Evolutionary conservation across 2,113 vertebrate species (phyloP), one percentile per base, ranked within the genome.

Genomic region (Rhynchopsitta pachyrhyncha): DNA sequence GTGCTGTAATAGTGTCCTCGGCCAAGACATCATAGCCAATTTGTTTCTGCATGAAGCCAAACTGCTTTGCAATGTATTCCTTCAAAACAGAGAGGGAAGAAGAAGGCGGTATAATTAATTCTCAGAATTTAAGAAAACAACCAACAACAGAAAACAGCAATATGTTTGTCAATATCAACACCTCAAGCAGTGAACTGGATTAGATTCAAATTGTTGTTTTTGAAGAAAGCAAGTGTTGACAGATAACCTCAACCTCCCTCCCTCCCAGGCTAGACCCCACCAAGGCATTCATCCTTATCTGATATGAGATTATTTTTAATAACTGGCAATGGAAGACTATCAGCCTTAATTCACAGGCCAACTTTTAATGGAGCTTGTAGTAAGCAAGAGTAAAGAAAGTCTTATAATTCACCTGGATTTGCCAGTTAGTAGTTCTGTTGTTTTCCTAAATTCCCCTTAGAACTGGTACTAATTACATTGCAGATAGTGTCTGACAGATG

Each of bases 21-120:
- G 99, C 99, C 98, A 99, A 75, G 41, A 99, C 99, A 4, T 99
- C 99, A 4, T 99, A 99, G 84, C 99, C 99, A n/a, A 99, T 99
- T 97, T 99, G 99, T 95, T 99, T 99, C 97, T 99, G 99, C 99
- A 99, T 99, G 97, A 99, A 99, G 97, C 99, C 99, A 90, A 99
- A 99, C 94, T 99, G 99, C 97, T 99, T 99, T 44, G 99, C 99
- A 47, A 99, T 99, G 95, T 99, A 99, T 86, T 99, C 99, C 99
- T 99, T 97, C 64, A 46, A 70, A 93, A 75, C 31, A 77, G 11
- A 68, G 33, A 25, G 57, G 63, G 74, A 53, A 57, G 42, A 3
- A 15, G 25, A 47, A 66, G 19, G 29, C 25, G 10, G 0, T 42
- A 29, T 0, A 17, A 88, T 52, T 33, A 74, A 37, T 11, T 18